A percentile compares a stretch with the other conserved stretches of the same genome.
Evolutionary conservation across 2,888 invertebrate species (phyloP).

Genomic region (Ennomos erosarius): DNA sequence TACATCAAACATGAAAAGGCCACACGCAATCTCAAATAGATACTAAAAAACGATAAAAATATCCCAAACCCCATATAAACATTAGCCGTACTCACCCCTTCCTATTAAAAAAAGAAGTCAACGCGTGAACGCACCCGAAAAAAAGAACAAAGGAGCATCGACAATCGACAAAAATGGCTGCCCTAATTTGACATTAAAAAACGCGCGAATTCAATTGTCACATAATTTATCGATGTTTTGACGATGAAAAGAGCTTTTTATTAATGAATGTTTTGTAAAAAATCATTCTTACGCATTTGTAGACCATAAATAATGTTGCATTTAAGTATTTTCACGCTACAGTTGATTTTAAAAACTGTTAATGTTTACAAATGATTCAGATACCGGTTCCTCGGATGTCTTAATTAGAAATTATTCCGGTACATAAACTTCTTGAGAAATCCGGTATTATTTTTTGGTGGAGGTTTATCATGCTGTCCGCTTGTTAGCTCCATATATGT

Average conservation of each 20-base stretch:
- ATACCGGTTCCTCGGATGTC: constrained; percentile 53
- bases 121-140: constrained; percentile 73
- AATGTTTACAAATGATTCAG: constrained; percentile 68
- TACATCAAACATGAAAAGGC: constrained; percentile 52
- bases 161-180: constrained; percentile 74
- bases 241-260: constrained; percentile 65
- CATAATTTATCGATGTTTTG: constrained; percentile 81
- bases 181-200: constrained; percentile 82
- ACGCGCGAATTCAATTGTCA: constrained; percentile 79
- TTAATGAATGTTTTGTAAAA: constrained; percentile 72
- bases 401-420: constrained; percentile 47
- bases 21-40: constrained; percentile 59
- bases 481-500: neutral
- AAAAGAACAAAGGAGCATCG: constrained; percentile 60
- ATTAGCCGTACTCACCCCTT: constrained; percentile 64
- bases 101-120: constrained; percentile 53
- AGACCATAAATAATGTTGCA: constrained; percentile 70
- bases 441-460: constrained; percentile 9
- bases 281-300: constrained; percentile 57
- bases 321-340: constrained; percentile 68
- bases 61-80: constrained; percentile 38
- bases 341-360: constrained; percentile 61
- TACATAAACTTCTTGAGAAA: constrained; percentile 54
- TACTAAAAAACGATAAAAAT: constrained; percentile 47
- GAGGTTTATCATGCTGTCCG: neutral